Evolutionary conservation across 2,113 vertebrate species (phyloP).

Genomic region (Zosterops lateralis): DNA sequence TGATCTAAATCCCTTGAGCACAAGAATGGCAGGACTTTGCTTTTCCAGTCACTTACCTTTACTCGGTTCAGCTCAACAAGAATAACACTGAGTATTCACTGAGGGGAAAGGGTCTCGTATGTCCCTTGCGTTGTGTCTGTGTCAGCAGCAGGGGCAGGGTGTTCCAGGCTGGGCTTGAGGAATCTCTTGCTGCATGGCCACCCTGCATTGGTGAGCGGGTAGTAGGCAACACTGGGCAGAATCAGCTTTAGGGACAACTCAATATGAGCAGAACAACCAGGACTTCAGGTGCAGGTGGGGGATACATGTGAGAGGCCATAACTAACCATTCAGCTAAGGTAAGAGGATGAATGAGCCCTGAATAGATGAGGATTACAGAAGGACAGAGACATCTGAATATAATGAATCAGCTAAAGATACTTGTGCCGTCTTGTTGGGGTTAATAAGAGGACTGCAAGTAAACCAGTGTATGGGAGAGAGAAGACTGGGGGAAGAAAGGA

Average conservation of each 20-base stretch:
- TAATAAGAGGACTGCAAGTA: not conserved
- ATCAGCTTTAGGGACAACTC: not conserved
- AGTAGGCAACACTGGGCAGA: not conserved
- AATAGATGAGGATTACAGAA: slow-evolving; percentile 7
- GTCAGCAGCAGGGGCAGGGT: too few species aligned
- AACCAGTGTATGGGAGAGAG: not conserved
- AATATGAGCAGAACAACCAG: not conserved
- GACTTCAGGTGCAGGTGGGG: not conserved
- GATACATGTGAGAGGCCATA: not conserved
- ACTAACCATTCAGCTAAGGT: not conserved
- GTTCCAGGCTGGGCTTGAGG: rapidly evolving
- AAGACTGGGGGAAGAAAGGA: not conserved
- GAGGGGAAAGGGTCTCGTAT: not conserved
- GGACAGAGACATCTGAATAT: not conserved
- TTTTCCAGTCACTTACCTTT: not conserved
- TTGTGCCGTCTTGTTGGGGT: not conserved
- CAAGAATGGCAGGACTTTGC: not conserved
- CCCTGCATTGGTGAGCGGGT: too few species aligned
- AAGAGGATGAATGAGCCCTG: not conserved
- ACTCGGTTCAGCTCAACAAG: not conserved
- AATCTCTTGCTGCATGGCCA: not conserved
- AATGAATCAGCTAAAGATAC: not conserved
- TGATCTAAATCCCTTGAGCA: not conserved
- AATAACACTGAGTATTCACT: not conserved
- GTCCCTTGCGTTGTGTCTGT: not conserved